Base-by-base conservation (phyloP, 37 sponge, comb jelly and placozoan species). In the Mnemiopsis leidyi region DNA sequence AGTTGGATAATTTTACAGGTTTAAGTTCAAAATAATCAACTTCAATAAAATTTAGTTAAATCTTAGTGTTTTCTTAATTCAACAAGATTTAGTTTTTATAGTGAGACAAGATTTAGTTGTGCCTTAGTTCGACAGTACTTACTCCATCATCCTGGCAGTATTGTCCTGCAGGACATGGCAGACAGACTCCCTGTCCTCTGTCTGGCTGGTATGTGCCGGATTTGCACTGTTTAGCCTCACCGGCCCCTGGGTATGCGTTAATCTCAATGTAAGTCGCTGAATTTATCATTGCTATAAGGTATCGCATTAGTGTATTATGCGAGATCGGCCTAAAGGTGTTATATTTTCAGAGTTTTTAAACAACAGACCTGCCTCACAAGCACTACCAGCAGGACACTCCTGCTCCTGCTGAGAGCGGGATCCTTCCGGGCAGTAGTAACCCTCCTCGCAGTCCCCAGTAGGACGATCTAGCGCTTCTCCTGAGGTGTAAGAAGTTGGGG, bases 381-480 rank as follows among this genome's bases (percentile, higher is more conserved):
- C 23, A 21, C 26, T 18, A 3, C 90, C 90, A 13, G 90, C 61
- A 26, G 90, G 90, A 23, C 90, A 85, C 79, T 34, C 79, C 26
- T 77, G 9, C 79, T 77, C 32, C 36, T 77, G 79, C 1, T 28
- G 0, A 40, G 36, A 36, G 0, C 26, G 23, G 5, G 93, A 33
- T 18, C 93, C 94, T n/a, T 18, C 36, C 20, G 94, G 76, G 35
- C 94, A 94, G 82, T 93, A 94, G 93, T 76, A 94, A 0, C 94
- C 94, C 31, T 32, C 76, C 35, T 93, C 76, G 35, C 94, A 94
- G 61, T 76, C 68, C 39, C 68, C 93, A n/a, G 93, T 39, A 20
- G 93, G 93, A 39, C 24, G 0, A 26, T 13, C 48, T 13, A 48
- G 61, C 13, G 61, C 61, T 71, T 71, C 25, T 25, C 75, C 75